Conservation (phyloP, 1,140 invertebrate species). For the Psix sp. region DNA sequence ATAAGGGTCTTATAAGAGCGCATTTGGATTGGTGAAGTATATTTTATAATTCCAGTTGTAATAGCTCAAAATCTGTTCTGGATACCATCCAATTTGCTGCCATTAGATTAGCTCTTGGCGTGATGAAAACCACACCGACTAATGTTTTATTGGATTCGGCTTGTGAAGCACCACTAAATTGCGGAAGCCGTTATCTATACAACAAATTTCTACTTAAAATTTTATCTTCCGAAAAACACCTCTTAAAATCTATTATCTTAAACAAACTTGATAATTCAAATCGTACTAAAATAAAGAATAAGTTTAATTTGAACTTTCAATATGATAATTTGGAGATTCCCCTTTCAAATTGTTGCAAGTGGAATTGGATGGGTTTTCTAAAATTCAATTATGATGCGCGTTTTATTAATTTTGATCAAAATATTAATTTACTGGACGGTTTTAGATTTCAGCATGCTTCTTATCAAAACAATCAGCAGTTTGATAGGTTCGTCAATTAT, state of each 20-base stretch:
- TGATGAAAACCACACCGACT: constrained; percentile 32
- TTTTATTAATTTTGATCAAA: background rate
- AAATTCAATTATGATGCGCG: background rate
- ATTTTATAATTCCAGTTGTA: background rate
- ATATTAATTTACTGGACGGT: background rate
- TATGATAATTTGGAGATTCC: background rate
- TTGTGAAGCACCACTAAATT: constrained; percentile 9
- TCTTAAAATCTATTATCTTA: background rate
- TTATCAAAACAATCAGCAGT: background rate
- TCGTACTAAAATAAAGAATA: background rate
- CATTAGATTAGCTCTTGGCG: constrained; percentile 17
- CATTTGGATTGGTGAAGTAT: constrained; percentile 15
- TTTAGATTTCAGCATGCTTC: background rate
- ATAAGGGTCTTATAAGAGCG: constrained; percentile 17
- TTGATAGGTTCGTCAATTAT: background rate
- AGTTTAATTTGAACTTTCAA: background rate
- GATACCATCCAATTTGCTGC: constrained; percentile 22
- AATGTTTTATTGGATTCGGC: constrained; percentile 26
- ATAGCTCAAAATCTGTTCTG: background rate
- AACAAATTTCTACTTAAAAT: constrained; percentile 5
- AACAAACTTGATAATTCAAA: background rate
- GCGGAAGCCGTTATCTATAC: constrained; percentile 3
- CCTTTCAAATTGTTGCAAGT: background rate
- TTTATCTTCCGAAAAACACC: background rate
- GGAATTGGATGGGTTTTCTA: background rate